Percentiles rank a stretch among this genome's conserved stretches.
Evolutionary conservation across 2,113 vertebrate genomes (phyloP).

Genomic region (Cavia porcellus): DNA sequence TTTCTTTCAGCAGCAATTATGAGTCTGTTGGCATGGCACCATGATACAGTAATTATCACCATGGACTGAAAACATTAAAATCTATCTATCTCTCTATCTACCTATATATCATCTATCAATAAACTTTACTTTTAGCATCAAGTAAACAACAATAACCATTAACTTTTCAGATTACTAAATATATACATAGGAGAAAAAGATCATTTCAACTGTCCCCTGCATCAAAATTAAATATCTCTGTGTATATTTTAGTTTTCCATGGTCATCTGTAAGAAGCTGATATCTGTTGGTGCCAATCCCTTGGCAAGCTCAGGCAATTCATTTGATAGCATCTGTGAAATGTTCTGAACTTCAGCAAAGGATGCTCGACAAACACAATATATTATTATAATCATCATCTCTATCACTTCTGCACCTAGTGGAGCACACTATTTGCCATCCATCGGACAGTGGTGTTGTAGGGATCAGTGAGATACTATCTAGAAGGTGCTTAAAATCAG

Average conservation of each 20-base stretch:
- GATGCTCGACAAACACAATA: background rate
- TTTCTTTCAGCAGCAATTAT: background rate
- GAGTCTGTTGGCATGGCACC: background rate
- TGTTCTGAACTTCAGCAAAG: slow-evolving; percentile 33
- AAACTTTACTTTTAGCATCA: background rate
- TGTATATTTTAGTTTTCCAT: background rate
- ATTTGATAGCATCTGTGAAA: slow-evolving; percentile 50
- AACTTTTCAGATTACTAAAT: background rate
- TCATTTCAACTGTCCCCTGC: background rate
- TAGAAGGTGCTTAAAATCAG: slow-evolving; percentile 29
- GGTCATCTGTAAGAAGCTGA: background rate
- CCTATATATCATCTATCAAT: background rate
- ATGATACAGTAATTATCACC: background rate
- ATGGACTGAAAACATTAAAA: no score
- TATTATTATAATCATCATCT: slow-evolving; percentile 20
- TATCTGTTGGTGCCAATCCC: background rate
- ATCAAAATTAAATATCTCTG: background rate
- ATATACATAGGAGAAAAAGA: background rate
- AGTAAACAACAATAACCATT: background rate
- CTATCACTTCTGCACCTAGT: background rate
- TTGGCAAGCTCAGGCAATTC: slow-evolving; percentile 39
- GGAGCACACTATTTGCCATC: slow-evolving; percentile 27
- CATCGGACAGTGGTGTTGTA: slow-evolving; percentile 11
- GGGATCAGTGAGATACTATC: slow-evolving; percentile 70
- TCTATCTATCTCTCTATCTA: background rate